Conservation (phyloP, 2,797 vertebrate genomes). For the Synaphobranchus kaupii region DNA sequence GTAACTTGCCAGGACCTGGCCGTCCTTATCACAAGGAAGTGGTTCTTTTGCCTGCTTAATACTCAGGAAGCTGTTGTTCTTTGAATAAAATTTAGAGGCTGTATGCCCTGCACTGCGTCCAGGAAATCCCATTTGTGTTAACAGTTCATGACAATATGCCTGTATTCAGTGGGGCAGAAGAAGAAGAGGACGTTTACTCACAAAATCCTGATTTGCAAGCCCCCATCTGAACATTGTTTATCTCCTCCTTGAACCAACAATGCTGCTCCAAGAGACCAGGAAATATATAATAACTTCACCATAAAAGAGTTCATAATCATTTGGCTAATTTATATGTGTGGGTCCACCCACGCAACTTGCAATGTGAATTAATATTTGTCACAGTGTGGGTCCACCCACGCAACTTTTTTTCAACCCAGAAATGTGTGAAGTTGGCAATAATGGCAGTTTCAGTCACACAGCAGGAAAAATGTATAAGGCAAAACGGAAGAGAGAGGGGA, state of each 20-base stretch:
- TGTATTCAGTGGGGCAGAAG: background rate
- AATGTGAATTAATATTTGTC: too few species aligned
- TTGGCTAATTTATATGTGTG: too few species aligned
- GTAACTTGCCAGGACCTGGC: slow-evolving; percentile 60
- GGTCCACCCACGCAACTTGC: too few species aligned
- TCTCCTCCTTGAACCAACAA: background rate
- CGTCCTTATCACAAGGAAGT: slow-evolving; percentile 68
- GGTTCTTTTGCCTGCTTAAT: slow-evolving; percentile 56
- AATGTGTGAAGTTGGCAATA: too few species aligned
- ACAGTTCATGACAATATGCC: background rate
- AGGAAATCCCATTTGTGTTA: too few species aligned
- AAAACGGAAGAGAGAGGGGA: background rate
- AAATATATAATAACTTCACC: background rate
- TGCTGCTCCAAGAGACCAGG: background rate
- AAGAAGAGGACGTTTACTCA: background rate
- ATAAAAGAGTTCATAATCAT: too few species aligned
- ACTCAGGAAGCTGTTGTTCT: slow-evolving; percentile 78
- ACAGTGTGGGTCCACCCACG: background rate
- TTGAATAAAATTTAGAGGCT: slow-evolving; percentile 72
- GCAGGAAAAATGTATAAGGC: background rate
- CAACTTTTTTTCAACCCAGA: too few species aligned
- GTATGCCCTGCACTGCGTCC: too few species aligned
- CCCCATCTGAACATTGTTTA: background rate
- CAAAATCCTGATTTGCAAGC: background rate
- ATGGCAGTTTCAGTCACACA: background rate